Base-by-base conservation (phyloP, 2,113 vertebrate genomes). In the Hippocampus abdominalis region DNA sequence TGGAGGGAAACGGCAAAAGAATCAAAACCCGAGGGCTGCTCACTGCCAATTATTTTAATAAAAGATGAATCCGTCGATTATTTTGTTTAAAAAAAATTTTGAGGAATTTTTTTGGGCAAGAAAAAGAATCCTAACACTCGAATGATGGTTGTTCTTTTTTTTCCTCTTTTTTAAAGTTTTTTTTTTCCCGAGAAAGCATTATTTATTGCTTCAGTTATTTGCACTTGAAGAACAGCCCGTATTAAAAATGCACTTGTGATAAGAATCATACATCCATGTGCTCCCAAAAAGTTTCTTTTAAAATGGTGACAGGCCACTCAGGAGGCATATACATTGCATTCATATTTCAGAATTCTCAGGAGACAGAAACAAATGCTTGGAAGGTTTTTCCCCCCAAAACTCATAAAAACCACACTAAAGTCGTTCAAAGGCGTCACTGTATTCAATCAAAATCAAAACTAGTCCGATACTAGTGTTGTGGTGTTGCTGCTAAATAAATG, bases 171-270 rank as follows among this genome's bases (percentile, higher is more conserved):
- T 25, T 25, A 27, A 5, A 4, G 3, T 11, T 25, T 59, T 53
- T 60, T 32, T 32, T 32, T 18, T 32, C 57, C 57, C 27, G 27
- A 32, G 57, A 60, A 60, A 90, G 85, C 85, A 78, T 89, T 82
- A 81, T 90, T 92, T 93, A 93, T 93, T 93, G 92, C 91, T 92
- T 93, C 69, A 86, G 86, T 87, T 85, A 85, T 83, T 90, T 91
- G 87, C 88, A 85, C 87, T 85, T 84, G 85, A 87, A 88, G 81
- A 83, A 87, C 83, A 81, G 80, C 77, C 66, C 78, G 65, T 79
- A 91, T 83, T 85, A 81, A 68, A 75, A 82, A 76, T 72, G 70
- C 46, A 72, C 66, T 79, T 73, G 49, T 78, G 69, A 69, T 68
- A 60, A 75, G 39, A 70, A 69, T 60, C 71, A 78, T 74, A 74